phyloP scores from a whole-genome alignment of 2,888 invertebrate genomes.

The Eristalinus sepulchralis region DNA sequence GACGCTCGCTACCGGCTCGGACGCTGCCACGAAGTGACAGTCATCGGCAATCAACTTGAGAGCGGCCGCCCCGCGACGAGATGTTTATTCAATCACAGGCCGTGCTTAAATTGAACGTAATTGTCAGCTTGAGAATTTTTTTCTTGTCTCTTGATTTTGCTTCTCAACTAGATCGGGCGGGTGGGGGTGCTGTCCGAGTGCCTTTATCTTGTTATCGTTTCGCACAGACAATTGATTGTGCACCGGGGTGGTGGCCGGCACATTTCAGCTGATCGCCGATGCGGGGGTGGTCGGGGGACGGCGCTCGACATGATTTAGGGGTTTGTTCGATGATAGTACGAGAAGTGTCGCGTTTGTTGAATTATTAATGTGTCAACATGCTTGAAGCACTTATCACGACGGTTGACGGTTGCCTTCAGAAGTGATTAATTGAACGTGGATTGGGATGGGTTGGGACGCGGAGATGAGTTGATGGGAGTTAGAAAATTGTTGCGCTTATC shows the following conservation, averaged over 20 bases:
- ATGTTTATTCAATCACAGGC: conserved; percentile 57
- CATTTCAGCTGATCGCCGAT: conserved; percentile 40
- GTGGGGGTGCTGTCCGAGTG: conserved; percentile 10
- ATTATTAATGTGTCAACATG: conserved; percentile 36
- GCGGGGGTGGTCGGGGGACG: background rate
- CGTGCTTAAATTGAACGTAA: conserved; percentile 53
- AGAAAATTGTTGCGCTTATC: background rate
- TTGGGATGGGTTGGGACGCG: background rate
- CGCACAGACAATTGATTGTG: conserved; percentile 47
- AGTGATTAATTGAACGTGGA: conserved; percentile 7
- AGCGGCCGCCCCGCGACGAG: conserved; percentile 15
- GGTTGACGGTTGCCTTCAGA: conserved; percentile 16
- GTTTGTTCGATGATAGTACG: background rate
- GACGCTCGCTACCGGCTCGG: background rate
- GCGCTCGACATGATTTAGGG: conserved; percentile 25
- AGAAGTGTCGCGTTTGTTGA: background rate
- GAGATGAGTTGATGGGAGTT: background rate
- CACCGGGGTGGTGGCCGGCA: background rate
- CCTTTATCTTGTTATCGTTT: conserved; percentile 52
- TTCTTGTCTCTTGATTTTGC: background rate
- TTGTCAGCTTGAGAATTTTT: conserved; percentile 15
- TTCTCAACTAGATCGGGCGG: background rate
- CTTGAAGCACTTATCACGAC: background rate
- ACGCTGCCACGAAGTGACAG: background rate
- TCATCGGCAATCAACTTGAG: conserved; percentile 32